Conservation (phyloP, 2,797 vertebrate species). For the Adelosebastes latens region DNA sequence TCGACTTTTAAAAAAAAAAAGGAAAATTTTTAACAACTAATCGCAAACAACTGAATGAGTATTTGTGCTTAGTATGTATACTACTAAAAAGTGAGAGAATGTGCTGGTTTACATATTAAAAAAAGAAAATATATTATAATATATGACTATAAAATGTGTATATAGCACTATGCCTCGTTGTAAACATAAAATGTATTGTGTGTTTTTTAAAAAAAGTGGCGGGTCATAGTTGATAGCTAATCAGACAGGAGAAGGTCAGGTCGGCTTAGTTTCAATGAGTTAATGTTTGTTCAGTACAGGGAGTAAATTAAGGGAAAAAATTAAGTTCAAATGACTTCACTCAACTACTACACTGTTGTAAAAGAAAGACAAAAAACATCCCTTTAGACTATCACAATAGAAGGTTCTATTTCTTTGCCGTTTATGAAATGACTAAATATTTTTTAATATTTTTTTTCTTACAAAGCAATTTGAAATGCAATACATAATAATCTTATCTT, state of each 20-base stretch:
- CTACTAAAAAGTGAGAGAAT: conserved; percentile 85
- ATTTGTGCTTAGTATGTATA: conserved; percentile 85
- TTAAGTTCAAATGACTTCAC: conserved; percentile 53
- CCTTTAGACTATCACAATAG: conserved; percentile 77
- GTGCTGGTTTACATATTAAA: conserved; percentile 87
- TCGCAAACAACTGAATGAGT: conserved; percentile 73
- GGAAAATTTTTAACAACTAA: conserved; percentile 30
- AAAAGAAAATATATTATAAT: conserved; percentile 68
- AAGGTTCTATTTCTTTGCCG: conserved; percentile 66
- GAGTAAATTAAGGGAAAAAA: conserved; percentile 75
- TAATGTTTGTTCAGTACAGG: conserved; percentile 69
- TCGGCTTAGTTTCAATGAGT: conserved; percentile 44
- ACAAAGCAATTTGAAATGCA: conserved; percentile 85
- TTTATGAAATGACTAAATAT: conserved; percentile 59
- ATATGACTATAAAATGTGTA: conserved; percentile 85
- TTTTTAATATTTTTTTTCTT: conserved; percentile 61
- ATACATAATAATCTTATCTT: conserved; percentile 76
- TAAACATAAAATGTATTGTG: conserved; percentile 82
- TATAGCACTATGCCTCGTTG: conserved; percentile 86
- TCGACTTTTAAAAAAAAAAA: conserved; percentile 9
- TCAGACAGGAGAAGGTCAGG: conserved; percentile 49
- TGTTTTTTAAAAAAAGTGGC: conserved; percentile 66
- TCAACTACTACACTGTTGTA: conserved; percentile 77
- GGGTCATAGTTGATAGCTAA: conserved; percentile 68
- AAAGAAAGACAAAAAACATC: conserved; percentile 59